Percentiles rank a stretch among this genome's conserved stretches.
Evolutionary conservation across 1,140 invertebrate species (phyloP).

Genomic region (Potamilus streckersoni): DNA sequence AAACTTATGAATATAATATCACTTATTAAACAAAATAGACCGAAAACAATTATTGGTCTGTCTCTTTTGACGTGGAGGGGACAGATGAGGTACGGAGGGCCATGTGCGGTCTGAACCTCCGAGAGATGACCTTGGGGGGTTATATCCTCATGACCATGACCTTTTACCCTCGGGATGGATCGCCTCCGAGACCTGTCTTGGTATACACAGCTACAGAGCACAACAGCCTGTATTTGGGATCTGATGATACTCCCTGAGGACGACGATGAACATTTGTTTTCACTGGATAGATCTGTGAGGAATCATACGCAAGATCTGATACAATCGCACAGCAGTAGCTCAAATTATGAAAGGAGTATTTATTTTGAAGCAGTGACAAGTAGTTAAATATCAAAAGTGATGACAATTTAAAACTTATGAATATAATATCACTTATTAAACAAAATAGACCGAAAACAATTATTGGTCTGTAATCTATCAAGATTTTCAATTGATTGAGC

Average conservation of each 20-base stretch:
- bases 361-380: too few relatives aligned
- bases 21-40: too few relatives aligned
- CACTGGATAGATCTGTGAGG: conserved; percentile 32
- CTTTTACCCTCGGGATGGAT: conserved; percentile 75
- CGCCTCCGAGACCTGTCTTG: conserved; percentile 71
- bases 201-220: conserved; percentile 81
- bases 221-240: conserved; percentile 82
- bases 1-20: too few relatives aligned
- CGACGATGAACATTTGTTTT: conserved; percentile 82
- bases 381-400: too few relatives aligned
- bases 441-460: too few relatives aligned
- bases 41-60: conserved; percentile 41
- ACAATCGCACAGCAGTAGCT: background rate
- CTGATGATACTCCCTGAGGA: conserved; percentile 76
- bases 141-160: conserved; percentile 78
- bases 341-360: too few relatives aligned
- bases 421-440: too few relatives aligned
- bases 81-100: conserved; percentile 71
- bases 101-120: conserved; percentile 79
- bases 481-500: too few relatives aligned
- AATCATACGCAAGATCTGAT: conserved; percentile 6
- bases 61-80: conserved; percentile 78
- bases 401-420: too few relatives aligned
- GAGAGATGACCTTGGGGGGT: conserved; percentile 84
- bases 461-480: too few relatives aligned